These are phyloP conservation scores for Otus sunia DNA, from an alignment of 2,113 vertebrate genomes.

Conservation along the genomic window DNA sequence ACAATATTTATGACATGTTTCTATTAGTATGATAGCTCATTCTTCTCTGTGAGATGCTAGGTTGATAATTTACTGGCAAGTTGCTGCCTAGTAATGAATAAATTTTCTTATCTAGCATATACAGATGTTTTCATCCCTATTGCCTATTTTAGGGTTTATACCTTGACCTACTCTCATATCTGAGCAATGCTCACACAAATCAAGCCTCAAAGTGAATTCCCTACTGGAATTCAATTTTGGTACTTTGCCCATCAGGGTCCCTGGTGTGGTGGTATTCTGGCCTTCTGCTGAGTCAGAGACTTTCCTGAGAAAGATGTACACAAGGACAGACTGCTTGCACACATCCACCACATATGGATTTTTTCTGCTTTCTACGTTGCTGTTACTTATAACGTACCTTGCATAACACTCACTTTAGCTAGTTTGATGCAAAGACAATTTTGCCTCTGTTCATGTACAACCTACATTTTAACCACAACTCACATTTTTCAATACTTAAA, in stretches of 20 bases:
- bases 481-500: background rate
- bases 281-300: background rate
- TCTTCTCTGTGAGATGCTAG: background rate
- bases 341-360: background rate
- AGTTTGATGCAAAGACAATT: background rate
- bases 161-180: background rate
- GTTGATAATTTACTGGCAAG: background rate
- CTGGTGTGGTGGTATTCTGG: background rate
- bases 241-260: background rate
- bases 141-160: background rate
- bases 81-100: background rate
- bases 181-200: background rate
- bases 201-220: background rate
- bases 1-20: background rate
- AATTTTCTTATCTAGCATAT: background rate
- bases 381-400: background rate
- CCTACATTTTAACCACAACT: background rate
- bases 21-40: background rate
- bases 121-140: background rate
- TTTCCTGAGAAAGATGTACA: background rate
- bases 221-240: background rate
- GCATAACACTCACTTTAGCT: background rate
- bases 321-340: background rate
- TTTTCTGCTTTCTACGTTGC: background rate
- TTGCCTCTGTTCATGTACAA: background rate